These are phyloP conservation scores for Bellardia pandia DNA, from an alignment of 2,888 invertebrate species.

Conservation along the genomic window DNA sequence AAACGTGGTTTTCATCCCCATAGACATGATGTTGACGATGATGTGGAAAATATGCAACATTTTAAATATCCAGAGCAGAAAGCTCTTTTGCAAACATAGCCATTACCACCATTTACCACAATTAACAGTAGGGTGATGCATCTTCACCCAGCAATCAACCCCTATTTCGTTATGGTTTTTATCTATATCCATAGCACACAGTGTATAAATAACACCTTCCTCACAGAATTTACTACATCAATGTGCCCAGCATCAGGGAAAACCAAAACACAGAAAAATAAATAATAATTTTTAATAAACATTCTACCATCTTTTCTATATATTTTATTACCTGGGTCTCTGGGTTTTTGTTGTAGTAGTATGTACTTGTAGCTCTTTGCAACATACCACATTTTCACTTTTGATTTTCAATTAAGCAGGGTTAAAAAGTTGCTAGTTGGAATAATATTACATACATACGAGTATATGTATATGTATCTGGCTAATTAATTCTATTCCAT, in stretches of 20 bases:
- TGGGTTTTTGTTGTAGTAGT: slow-evolving; percentile 41
- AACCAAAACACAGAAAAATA: not conserved
- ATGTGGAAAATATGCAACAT: slow-evolving; percentile 66
- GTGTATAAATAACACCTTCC: not conserved
- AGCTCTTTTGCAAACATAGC: slow-evolving; percentile 9
- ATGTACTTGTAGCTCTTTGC: not conserved
- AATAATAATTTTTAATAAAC: not conserved
- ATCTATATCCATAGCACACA: not conserved
- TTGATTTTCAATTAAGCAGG: slow-evolving; percentile 49
- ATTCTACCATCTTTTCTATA: slow-evolving; percentile 1
- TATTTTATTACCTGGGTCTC: slow-evolving; percentile 54
- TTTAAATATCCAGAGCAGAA: slow-evolving; percentile 27
- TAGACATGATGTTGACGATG: slow-evolving; percentile 23
- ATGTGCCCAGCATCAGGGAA: slow-evolving; percentile 2
- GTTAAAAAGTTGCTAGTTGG: slow-evolving; percentile 33
- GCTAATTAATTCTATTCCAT: slow-evolving; percentile 49
- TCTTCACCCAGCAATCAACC: slow-evolving; percentile 40
- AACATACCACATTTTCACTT: slow-evolving; percentile 57
- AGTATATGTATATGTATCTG: not conserved
- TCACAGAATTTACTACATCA: slow-evolving; percentile 8
- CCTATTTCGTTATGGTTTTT: slow-evolving; percentile 52
- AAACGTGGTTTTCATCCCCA: slow-evolving; percentile 18
- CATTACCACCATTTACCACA: slow-evolving; percentile 31
- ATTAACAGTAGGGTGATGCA: slow-evolving; percentile 11
- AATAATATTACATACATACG: not conserved